Evolutionary conservation across 2,797 vertebrate genomes (phyloP).

Genomic region (Danio kyathit): DNA sequence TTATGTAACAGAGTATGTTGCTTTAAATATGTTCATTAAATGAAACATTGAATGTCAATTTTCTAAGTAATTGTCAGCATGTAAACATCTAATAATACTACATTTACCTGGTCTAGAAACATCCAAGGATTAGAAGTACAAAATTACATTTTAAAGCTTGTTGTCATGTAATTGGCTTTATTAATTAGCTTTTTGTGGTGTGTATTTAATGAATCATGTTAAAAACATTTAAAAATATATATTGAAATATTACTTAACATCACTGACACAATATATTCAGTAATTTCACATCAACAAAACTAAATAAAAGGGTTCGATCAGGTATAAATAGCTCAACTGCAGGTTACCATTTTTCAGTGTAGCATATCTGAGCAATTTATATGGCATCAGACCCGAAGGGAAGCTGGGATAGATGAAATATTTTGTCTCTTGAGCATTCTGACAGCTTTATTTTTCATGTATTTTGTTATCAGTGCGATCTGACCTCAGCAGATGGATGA

Average conservation of each 20-base stretch:
- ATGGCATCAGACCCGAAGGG: neutral
- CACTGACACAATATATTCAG: neutral
- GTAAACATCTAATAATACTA: too few relatives aligned
- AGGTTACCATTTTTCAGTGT: neutral
- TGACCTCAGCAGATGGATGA: conserved; percentile 37
- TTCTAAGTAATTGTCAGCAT: too few relatives aligned
- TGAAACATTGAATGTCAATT: too few relatives aligned
- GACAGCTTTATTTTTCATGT: conserved; percentile 33
- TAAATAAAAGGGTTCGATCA: neutral
- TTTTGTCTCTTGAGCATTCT: neutral
- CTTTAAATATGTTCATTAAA: too few relatives aligned
- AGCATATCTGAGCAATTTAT: neutral
- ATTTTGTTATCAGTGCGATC: conserved; percentile 35
- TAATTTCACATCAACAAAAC: neutral
- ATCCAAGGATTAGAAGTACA: too few relatives aligned
- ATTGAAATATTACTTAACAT: neutral
- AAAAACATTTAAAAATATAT: neutral
- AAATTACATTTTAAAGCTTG: neutral
- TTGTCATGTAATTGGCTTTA: neutral
- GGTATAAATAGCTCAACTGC: neutral
- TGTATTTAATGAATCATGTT: neutral
- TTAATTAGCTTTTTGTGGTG: too few relatives aligned
- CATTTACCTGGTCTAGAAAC: too few relatives aligned
- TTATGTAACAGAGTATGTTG: too few relatives aligned
- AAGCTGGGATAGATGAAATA: neutral